Conservation (phyloP, 92 coral and sea anemone species). For the Phenganax marumi region DNA sequence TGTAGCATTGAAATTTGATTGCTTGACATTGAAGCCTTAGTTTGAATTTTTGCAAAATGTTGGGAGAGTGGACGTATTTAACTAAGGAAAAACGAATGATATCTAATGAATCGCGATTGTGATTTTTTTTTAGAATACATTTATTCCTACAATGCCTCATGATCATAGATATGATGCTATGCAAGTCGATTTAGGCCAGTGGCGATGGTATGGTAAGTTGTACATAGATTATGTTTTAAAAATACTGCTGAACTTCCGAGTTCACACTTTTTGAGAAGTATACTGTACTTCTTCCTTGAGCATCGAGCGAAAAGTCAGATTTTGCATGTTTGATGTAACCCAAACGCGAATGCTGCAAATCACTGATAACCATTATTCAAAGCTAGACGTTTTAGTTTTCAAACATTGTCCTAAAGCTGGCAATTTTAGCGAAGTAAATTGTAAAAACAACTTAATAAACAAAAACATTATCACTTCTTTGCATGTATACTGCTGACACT, state of each 20-base stretch:
- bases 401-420: too few species aligned
- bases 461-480: too few species aligned
- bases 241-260: not conserved
- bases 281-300: not conserved
- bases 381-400: too few species aligned
- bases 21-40: not conserved
- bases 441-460: too few species aligned
- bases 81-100: too few species aligned
- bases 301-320: not conserved
- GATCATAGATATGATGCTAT: constrained; percentile 75
- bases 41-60: not conserved
- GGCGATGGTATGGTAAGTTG: constrained; percentile 69
- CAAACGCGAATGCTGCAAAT: too few species aligned
- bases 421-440: too few species aligned
- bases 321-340: too few species aligned
- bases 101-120: too few species aligned
- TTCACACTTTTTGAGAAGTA: not conserved
- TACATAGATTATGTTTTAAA: not conserved
- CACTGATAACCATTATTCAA: too few species aligned
- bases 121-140: constrained; percentile 51
- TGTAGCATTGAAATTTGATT: not conserved
- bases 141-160: constrained; percentile 83
- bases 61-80: too few species aligned
- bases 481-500: too few species aligned
- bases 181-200: constrained; percentile 57